A percentile compares a stretch with the other conserved stretches of the same genome.
phyloP scores from a whole-genome alignment of 2,888 invertebrate species.

The Mesochorus sp. region DNA sequence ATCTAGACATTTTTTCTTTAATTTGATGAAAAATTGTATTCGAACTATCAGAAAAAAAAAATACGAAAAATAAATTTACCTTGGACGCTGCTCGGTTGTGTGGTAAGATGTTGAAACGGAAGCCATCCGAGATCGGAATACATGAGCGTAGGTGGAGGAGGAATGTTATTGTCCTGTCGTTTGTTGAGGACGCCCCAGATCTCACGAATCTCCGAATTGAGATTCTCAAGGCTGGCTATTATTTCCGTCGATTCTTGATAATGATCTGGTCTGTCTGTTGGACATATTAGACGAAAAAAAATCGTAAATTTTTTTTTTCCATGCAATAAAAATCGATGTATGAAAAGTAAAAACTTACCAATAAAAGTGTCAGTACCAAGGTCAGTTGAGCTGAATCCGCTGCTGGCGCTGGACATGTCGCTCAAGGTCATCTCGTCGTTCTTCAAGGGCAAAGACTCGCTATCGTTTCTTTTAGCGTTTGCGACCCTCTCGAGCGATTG shows the following conservation, averaged over 20 bases:
- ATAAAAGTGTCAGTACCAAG: slow-evolving; percentile 84
- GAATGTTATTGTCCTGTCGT: slow-evolving; percentile 84
- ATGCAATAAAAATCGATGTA: background rate
- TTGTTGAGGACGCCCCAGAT: slow-evolving; percentile 87
- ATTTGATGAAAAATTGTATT: background rate
- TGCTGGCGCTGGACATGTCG: slow-evolving; percentile 86
- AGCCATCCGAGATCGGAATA: slow-evolving; percentile 85
- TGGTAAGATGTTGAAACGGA: slow-evolving; percentile 74
- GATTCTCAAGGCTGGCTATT: slow-evolving; percentile 87
- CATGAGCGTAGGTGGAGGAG: slow-evolving; percentile 83
- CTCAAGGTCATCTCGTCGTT: slow-evolving; percentile 86
- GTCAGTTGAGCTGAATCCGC: slow-evolving; percentile 87
- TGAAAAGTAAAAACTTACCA: slow-evolving; percentile 66
- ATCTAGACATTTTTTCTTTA: too few relatives aligned
- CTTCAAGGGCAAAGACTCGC: slow-evolving; percentile 73
- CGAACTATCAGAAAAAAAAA: background rate
- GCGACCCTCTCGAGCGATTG: slow-evolving; percentile 88
- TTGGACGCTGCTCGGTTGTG: slow-evolving; percentile 74
- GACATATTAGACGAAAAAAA: slow-evolving; percentile 4
- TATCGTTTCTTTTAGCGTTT: slow-evolving; percentile 79
- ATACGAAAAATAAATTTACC: slow-evolving; percentile 66
- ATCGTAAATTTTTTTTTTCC: background rate
- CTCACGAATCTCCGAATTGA: slow-evolving; percentile 88
- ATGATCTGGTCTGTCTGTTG: slow-evolving; percentile 80
- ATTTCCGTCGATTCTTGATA: slow-evolving; percentile 88